Evolutionary conservation across 2,888 invertebrate species (phyloP), one percentile per base, ranked within the genome.

Genomic region (Arctia plantaginis): DNA sequence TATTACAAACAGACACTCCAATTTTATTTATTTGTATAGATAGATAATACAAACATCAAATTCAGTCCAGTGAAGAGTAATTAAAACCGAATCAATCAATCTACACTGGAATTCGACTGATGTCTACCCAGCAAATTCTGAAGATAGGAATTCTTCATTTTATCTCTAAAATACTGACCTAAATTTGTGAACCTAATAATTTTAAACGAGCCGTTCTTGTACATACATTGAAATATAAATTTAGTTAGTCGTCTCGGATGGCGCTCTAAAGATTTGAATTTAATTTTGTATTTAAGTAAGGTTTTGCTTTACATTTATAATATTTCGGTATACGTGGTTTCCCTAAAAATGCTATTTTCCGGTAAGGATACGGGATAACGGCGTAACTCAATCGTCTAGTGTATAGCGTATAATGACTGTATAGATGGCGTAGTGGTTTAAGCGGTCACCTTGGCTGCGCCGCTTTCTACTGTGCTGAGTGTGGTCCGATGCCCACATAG

Each of bases 61-160:
- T 20, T 30, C 20, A 44, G 44, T 44, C 15, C 33, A 33, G 2
- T 33, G 51, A 12, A 23, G 33, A 35, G 69, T 51, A 55, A n/a
- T 33, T 68, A 55, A 35, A 69, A 55, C 69, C 8, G 55, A 69
- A 35, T 35, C 75, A 69, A 75, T 73, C 67, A 72, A 70, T 66
- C 66, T 64, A 51, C 6, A n/a, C 1, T n/a, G 69, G 69, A n/a
- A 72, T 77, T 73, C 67, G 55, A 30, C 30, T n/a, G 39, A 44
- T 65, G 47, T 30, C 55, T 70, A 15, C 64, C 64, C 64, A 73
- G 35, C 62, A 74, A 74, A 77, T 74, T 55, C 64, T 41, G 13
- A 30, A 27, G 73, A 39, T 30, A 69, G 59, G 64, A 77, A 79
- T 80, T 72, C 66, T 33, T 72, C 41, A 66, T 72, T 75, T 66